Evolutionary conservation across 2,888 invertebrate genomes (phyloP), one percentile per base, ranked within the genome.

Genomic region (Torymus texanus): DNA sequence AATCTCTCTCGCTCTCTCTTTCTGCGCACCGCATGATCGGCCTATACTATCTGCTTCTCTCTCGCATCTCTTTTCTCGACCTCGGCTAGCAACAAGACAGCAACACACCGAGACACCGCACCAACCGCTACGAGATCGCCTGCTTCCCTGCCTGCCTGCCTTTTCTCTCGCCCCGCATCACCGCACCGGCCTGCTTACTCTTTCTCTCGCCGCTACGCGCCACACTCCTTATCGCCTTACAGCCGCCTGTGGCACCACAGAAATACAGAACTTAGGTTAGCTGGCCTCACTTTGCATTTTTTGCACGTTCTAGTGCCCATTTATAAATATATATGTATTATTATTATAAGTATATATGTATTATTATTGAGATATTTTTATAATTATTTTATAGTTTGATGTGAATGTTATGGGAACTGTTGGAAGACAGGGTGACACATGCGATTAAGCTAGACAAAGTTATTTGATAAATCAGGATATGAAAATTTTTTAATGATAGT

Each of bases 241-340:
- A 88, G 87, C 88, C 89, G 90, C 90, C 90, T 90, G 90, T 90
- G 90, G 90, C 90, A 90, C 90, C 90, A 90, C 88, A 90, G 90
- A 90, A 90, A 90, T 85, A 90, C 86, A 90, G 59, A 78, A 89
- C 90, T 90, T 89, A 89, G 88, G 88, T 88, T 84, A 83, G 84
- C 79, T 80, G 87, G 85, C 87, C 87, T 84, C 83, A 85, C 85
- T 75, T 41, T 41, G 53, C 80, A 83, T 71, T 66, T 29, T 77
- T 73, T 76, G 55, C 76, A 76, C 76, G 70, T 76, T 72, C 68
- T 65, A 75, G 59, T 66, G 75, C 66, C 75, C 75, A 53, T 74
- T 50, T 72, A 79, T 75, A 55, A 50, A 50, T 73, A 67, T 77
- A 61, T 53, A 67, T 70, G 59, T 76, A 21, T 29, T n/a, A n/a